A percentile compares a stretch with the other conserved stretches of the same genome.
Conservation (phyloP, 2,888 invertebrate species). For the Scaptomyza caliginosa region DNA sequence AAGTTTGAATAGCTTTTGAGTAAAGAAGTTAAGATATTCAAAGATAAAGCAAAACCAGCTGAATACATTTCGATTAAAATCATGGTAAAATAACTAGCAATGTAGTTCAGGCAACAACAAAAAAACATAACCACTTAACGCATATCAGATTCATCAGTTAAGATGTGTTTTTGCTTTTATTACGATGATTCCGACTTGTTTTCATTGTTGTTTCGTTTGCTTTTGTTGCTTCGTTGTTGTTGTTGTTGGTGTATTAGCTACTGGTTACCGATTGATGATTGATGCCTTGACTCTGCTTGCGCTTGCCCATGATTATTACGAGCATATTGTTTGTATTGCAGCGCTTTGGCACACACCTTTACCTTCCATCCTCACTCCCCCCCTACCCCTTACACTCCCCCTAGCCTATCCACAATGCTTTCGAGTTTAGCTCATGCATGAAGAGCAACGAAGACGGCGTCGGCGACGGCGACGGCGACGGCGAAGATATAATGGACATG, state of each 20-base stretch:
- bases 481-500: conserved; percentile 73
- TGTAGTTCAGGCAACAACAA: not conserved
- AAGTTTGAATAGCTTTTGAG: too few species aligned
- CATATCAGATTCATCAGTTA: conserved; percentile 26
- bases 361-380: not conserved
- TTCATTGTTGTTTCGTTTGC: conserved; percentile 40
- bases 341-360: conserved; percentile 24
- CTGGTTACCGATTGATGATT: conserved; percentile 56
- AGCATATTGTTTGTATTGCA: conserved; percentile 62
- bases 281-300: conserved; percentile 45
- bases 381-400: not conserved
- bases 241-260: conserved; percentile 36
- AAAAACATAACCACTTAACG: conserved; percentile 2
- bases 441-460: conserved; percentile 58
- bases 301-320: conserved; percentile 45
- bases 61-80: conserved; percentile 11
- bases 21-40: too few species aligned
- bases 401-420: conserved; percentile 1
- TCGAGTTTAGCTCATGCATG: conserved; percentile 62
- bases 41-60: not conserved
- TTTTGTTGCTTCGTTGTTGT: conserved; percentile 22
- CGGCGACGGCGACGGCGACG: conserved; percentile 40
- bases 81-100: conserved; percentile 3
- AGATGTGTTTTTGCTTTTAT: conserved; percentile 34
- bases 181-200: conserved; percentile 42